A percentile compares a stretch with the other conserved stretches of the same genome.
Evolutionary conservation across 2,888 invertebrate species (phyloP).

Genomic region (Linyphia triangularis): DNA sequence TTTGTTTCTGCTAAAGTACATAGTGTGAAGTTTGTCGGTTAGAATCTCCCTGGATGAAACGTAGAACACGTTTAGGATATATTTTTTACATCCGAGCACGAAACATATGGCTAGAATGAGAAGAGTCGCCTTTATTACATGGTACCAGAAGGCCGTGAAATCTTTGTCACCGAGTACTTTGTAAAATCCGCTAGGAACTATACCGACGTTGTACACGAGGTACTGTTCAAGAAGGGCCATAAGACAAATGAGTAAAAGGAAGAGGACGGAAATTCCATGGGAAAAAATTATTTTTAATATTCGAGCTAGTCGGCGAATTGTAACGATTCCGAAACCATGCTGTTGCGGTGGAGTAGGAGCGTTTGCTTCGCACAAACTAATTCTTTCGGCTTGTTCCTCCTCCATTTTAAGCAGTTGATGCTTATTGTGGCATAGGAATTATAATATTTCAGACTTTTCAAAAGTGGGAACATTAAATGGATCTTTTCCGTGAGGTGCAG

Average conservation of each 20-base stretch:
- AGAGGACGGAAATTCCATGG: slow-evolving; percentile 5
- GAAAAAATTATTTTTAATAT: slow-evolving; percentile 60
- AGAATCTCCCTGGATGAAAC: slow-evolving; percentile 81
- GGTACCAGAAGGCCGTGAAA: slow-evolving; percentile 79
- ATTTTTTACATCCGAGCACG: slow-evolving; percentile 81
- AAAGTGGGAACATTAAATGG: neutral
- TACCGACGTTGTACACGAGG: slow-evolving; percentile 82
- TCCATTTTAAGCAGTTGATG: slow-evolving; percentile 18
- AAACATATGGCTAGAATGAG: slow-evolving; percentile 78
- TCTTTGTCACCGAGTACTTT: slow-evolving; percentile 81
- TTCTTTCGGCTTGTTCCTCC: slow-evolving; percentile 19
- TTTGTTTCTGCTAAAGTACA: slow-evolving; percentile 82
- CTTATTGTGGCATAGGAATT: neutral
- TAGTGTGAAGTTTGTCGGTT: slow-evolving; percentile 80
- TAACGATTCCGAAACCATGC: slow-evolving; percentile 51
- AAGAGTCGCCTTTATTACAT: slow-evolving; percentile 69
- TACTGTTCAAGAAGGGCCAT: slow-evolving; percentile 79
- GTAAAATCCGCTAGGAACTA: slow-evolving; percentile 82
- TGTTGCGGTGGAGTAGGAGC: neutral
- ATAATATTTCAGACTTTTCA: neutral
- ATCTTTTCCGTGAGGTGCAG: neutral
- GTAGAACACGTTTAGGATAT: slow-evolving; percentile 81
- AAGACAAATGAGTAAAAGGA: slow-evolving; percentile 55
- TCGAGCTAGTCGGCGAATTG: slow-evolving; percentile 42
- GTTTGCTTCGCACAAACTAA: slow-evolving; percentile 33